Base-by-base conservation (phyloP, 2,888 invertebrate species). In the Zygothrica quintamaculata region DNA sequence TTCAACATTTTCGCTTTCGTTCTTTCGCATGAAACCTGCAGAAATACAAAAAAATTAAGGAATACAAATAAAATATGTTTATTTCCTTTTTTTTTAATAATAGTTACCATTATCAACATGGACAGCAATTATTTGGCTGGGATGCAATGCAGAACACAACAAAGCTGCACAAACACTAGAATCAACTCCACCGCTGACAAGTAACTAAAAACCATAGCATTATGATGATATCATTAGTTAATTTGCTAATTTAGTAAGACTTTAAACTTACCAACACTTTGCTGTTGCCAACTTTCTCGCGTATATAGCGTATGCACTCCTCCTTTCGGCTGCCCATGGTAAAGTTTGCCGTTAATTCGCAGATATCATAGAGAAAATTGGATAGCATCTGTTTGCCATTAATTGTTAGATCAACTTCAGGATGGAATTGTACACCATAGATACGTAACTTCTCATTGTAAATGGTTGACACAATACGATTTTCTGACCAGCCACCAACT, bases 121-220 rank as follows among this genome's bases (percentile, higher is more conserved):
- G 72, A 99, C 93, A 22, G 99, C 99, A 87, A 99, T 97, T 60
- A 99, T 95, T 91, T 98, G 97, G 84, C 96, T 96, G 81, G 95
- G 95, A 62, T 94, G 93, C 46, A 99, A 92, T 7, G 99, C 98
- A 90, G 96, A 96, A 90, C 97, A 95, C 50, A 99, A 92, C 64
- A 99, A 92, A 15, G 99, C 99, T 18, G 99, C 99, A 92, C 99
- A 99, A 7, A 99, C 99, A n/a, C 99, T 98, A 0, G 99, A 99
- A 92, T 99, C 99, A 3, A 99, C 99, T 18, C 99, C 99, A 13
- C 99, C 99, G 90, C 99, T 99, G 51, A 98, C 95, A 88, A 99
- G 92, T 90, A 98, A 94, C 95, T 98, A 88, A 9, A 44, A 36
- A 46, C 5, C 16, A 47, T 4, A 33, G 22, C 4, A 34, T 7